These are phyloP conservation scores for Xyliphius kryptos DNA, from an alignment of 2,113 vertebrate species.

Conservation along the genomic window DNA sequence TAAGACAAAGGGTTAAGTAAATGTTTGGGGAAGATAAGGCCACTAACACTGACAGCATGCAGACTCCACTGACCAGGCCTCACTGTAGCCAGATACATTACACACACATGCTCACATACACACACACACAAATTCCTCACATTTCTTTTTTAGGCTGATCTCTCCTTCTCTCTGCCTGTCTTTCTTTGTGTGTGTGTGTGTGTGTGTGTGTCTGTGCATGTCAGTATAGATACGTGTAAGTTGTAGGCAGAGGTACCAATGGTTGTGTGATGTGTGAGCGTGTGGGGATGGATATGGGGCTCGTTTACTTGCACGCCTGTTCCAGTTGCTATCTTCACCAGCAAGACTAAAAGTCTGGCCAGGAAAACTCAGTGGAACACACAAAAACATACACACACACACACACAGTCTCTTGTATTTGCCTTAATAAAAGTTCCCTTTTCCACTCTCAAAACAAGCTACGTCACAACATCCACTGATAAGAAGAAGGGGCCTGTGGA, in stretches of 20 bases:
- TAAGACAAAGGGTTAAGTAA: constrained; percentile 82
- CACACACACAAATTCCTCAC: constrained; percentile 15
- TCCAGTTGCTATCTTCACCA: constrained; percentile 49
- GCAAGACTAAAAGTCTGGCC: constrained; percentile 55
- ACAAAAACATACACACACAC: constrained; percentile 3
- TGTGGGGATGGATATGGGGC: constrained; percentile 25
- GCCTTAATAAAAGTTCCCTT: constrained; percentile 45
- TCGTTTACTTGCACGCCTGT: constrained; percentile 57
- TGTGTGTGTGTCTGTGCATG: too few relatives aligned
- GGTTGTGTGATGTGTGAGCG: constrained; percentile 25
- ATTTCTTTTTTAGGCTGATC: constrained; percentile 1
- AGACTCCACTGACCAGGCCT: constrained; percentile 65
- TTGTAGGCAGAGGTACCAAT: constrained; percentile 23
- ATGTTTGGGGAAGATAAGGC: constrained; percentile 78
- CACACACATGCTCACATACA: too few relatives aligned
- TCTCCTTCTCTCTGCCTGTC: too few relatives aligned
- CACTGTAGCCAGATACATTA: too few relatives aligned
- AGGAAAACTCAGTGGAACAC: constrained; percentile 37
- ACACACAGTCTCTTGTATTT: constrained; percentile 51
- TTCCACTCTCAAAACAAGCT: constrained; percentile 46
- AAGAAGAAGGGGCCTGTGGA: constrained; percentile 31
- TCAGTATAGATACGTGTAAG: neutral
- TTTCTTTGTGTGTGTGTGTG: too few relatives aligned
- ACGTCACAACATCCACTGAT: constrained; percentile 49
- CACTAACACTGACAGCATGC: constrained; percentile 74